These are phyloP conservation scores for Alligator mississippiensis DNA, from an alignment of 2,113 vertebrate species.

Conservation along the genomic window DNA sequence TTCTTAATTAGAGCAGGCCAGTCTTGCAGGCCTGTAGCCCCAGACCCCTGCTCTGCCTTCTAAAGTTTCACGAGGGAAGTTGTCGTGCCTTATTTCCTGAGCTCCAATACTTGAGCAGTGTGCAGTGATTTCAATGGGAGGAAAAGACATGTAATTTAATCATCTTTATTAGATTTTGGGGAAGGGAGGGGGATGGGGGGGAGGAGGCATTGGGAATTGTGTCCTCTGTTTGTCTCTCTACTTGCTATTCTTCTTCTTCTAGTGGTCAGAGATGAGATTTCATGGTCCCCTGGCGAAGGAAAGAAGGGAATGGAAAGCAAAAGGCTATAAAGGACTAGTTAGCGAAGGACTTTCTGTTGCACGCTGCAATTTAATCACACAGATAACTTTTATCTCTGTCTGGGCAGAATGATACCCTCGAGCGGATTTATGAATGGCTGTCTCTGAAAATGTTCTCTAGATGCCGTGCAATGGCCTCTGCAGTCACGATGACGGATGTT, in stretches of 20 bases:
- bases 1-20: slow-evolving; percentile 85
- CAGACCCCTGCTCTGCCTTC: slow-evolving; percentile 84
- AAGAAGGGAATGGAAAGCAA: not conserved
- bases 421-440: not conserved
- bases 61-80: slow-evolving; percentile 92
- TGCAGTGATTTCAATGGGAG: slow-evolving; percentile 79
- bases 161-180: slow-evolving; percentile 85
- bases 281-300: not conserved
- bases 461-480: not conserved
- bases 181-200: slow-evolving; percentile 42
- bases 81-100: slow-evolving; percentile 92
- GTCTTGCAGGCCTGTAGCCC: slow-evolving; percentile 80
- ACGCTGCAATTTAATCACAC: rapidly evolving
- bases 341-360: not conserved
- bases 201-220: slow-evolving; percentile 29
- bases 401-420: not conserved
- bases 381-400: not conserved
- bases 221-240: slow-evolving; percentile 56
- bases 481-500: not conserved
- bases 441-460: not conserved
- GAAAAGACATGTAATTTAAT: slow-evolving; percentile 85
- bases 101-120: slow-evolving; percentile 81
- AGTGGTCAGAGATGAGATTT: slow-evolving; percentile 34
- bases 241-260: slow-evolving; percentile 42
- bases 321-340: rapidly evolving